These are phyloP conservation scores for Cheilosia impressa DNA, from an alignment of 2,888 invertebrate species.

Conservation along the genomic window DNA sequence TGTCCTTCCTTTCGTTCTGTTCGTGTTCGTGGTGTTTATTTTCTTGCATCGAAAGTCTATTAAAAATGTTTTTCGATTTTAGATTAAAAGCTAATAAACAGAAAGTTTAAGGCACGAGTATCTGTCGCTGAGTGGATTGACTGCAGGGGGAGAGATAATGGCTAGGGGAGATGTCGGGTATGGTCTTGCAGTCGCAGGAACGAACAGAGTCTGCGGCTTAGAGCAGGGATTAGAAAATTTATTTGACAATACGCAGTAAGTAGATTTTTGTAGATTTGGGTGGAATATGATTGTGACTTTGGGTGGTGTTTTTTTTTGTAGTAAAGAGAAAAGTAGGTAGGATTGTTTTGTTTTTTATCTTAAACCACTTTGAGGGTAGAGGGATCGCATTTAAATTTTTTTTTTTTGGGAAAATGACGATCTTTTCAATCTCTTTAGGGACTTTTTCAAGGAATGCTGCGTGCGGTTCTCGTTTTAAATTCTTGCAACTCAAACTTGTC, in stretches of 20 bases:
- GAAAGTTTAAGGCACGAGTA: conserved; percentile 70
- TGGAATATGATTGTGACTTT: neutral
- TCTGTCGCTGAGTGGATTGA: conserved; percentile 48
- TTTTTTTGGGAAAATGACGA: too few species aligned
- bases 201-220: conserved; percentile 12
- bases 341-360: too few species aligned
- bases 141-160: conserved; percentile 39
- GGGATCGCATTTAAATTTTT: too few species aligned
- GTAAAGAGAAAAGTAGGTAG: too few species aligned
- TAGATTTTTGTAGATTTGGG: conserved; percentile 18
- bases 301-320: too few species aligned
- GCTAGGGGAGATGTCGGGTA: neutral
- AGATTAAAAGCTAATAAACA: conserved; percentile 73
- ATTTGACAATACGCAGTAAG: conserved; percentile 48
- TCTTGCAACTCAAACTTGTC: too few species aligned
- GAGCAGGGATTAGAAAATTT: conserved; percentile 52
- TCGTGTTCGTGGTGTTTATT: conserved; percentile 54
- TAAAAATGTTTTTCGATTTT: conserved; percentile 70
- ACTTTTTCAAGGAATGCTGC: too few species aligned
- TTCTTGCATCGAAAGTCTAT: conserved; percentile 70
- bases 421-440: too few species aligned
- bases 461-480: too few species aligned
- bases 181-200: neutral
- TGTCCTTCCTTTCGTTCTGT: conserved; percentile 31
- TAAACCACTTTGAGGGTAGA: too few species aligned